Evolutionary conservation across 2,888 invertebrate genomes (phyloP), one percentile per base, ranked within the genome.

Genomic region (Synanthedon formicaeformis): DNA sequence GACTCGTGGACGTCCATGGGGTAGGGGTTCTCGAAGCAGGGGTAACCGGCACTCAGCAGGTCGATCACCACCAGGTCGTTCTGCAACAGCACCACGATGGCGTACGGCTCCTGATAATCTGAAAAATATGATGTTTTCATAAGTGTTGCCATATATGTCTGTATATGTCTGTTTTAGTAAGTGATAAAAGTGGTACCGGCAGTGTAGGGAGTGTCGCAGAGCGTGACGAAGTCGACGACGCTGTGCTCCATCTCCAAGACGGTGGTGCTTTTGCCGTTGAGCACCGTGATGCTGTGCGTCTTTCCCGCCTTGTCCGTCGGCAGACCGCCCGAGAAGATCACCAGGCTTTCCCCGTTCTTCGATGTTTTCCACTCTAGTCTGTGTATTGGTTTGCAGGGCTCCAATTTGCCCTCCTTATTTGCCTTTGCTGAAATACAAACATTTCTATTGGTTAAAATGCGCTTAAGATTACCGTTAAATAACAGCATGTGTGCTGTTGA

Each of bases 1-100:
- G 98, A 97, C 88, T 99, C 99, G 89, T 99, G 99, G 65, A 99
- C 91, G 88, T 99, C 99, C 98, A 99, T 98, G 58, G 99, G 97
- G 89, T 99, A 99, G 50, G 99, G 99, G 89, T 98, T 98, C 88
- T 99, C 98, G 89, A 98, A 96, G 87, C 98, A 97, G 23, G 99
- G 99, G 89, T 98, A 99, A 75, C 98, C 98, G 56, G 94, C 92
- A 51, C 96, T 94, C 75, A 94, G 93, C 73, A 99, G 91, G 89
- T 99, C 99, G 79, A 99, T 96, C 72, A 99, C 94, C 77, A 99
- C 98, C 79, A 99, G 91, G 89, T 99, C 99, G 89, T 97, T 96
- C 88, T 97, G 97, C 65, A 99, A 92, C 57, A 99, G 91, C 66
- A 99, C 99, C 71, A 98, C 96, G 78, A 99, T 96, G 73, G 97